phyloP scores from a whole-genome alignment of 2,888 invertebrate genomes.

The Bimastos eiseni region DNA sequence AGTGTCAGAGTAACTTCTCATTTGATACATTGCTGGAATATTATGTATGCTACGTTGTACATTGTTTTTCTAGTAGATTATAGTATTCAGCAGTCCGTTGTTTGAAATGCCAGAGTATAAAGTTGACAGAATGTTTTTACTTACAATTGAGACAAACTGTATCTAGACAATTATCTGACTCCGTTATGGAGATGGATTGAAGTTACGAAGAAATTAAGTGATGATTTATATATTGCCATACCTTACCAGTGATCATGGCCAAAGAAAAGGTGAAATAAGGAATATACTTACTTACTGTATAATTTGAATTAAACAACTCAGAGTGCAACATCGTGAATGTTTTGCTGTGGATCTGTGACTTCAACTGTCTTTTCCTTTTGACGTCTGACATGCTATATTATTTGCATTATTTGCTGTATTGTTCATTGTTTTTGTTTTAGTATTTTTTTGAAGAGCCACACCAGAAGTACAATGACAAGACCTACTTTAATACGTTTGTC shows the following conservation, averaged over 20 bases:
- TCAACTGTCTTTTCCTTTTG: neutral
- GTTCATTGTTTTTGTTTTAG: conserved; percentile 18
- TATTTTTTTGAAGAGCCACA: conserved; percentile 68
- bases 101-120: neutral
- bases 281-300: too few relatives aligned
- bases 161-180: neutral
- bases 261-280: too few relatives aligned
- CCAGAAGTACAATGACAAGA: conserved; percentile 84
- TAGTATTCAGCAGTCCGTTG: neutral
- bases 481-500: conserved; percentile 92
- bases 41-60: neutral
- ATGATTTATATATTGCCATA: too few relatives aligned
- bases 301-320: neutral
- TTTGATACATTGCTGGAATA: neutral
- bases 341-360: neutral
- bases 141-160: neutral
- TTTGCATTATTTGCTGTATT: neutral
- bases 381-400: neutral
- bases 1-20: neutral
- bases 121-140: neutral
- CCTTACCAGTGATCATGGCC: too few relatives aligned
- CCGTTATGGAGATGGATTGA: neutral
- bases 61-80: neutral
- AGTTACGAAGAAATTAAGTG: neutral
- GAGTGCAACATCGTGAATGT: neutral